A percentile compares a stretch with the other conserved stretches of the same genome.
Conservation (phyloP, 2,888 invertebrate species). For the Acronicta leporina region DNA sequence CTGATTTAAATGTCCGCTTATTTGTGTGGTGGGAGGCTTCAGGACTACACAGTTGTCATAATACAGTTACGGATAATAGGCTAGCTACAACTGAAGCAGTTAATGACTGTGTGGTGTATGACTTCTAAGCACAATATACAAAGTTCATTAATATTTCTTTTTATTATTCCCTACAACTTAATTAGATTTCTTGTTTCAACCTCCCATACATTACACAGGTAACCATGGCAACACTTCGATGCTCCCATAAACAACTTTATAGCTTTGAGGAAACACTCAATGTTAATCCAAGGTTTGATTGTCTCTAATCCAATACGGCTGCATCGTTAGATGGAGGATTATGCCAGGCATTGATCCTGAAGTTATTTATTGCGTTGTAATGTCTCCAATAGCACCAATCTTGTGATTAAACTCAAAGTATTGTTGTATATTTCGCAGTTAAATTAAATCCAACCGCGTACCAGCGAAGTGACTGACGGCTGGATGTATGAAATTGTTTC, state of each 20-base stretch:
- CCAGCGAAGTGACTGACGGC: too few relatives aligned
- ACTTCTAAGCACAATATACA: too few relatives aligned
- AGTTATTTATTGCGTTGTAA: constrained; percentile 20
- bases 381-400: too few relatives aligned
- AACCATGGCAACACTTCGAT: constrained; percentile 29
- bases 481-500: too few relatives aligned
- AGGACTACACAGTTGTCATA: too few relatives aligned
- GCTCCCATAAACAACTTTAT: constrained; percentile 41
- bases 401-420: too few relatives aligned
- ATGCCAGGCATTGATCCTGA: constrained; percentile 9
- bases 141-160: too few relatives aligned
- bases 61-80: too few relatives aligned
- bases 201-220: constrained; percentile 13
- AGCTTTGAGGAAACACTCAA: constrained; percentile 21
- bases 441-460: too few relatives aligned
- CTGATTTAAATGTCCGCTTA: neutral
- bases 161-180: neutral
- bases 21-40: too few relatives aligned
- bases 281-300: constrained; percentile 40
- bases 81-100: too few relatives aligned
- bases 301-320: constrained; percentile 38
- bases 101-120: too few relatives aligned
- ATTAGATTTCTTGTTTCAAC: neutral
- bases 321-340: constrained; percentile 11
- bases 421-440: neutral